Evolutionary conservation across 2,888 invertebrate genomes (phyloP), one percentile per base, ranked within the genome.

Genomic region (Chaetoderma sp.): DNA sequence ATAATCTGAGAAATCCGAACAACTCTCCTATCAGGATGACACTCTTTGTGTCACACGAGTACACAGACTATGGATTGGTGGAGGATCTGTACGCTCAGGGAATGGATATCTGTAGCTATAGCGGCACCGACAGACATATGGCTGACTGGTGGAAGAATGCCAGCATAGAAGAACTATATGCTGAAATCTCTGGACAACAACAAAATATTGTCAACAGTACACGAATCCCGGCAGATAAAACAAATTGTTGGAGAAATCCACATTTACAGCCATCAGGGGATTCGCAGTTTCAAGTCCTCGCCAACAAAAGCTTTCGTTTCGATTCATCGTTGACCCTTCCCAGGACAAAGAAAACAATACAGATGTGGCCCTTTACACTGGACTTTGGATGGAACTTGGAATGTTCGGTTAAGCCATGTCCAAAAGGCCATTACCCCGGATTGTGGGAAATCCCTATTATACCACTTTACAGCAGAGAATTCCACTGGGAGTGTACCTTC

Each of bases 11-110:
- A 45, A 93, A 93, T 83, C 90, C 90, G 0, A 91, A 93, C 79
- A 89, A 89, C 0, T 91, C 91, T 65, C 88, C 88, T 0, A 89
- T 90, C 94, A 82, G 94, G 93, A 95, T 94, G 64, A 97, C 98
- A 55, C 96, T 98, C 90, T 98, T 96, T 88, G 95, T 98, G 65
- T 96, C 96, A 56, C 97, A 98, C 87, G 96, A 98, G 88, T 98
- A 98, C 96, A 98, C 98, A 63, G 96, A 98, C 89, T 98, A 98
- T 89, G 93, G 94, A 88, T 94, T 95, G 89, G 98, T 98, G 67
- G 96, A 97, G 89, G 95, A 96, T 88, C 90, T 98, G 72, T 96
- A 96, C 88, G 90, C 95, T 74, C 91, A 92, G 83, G 80, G 80
- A 1, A 77, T 78, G 74, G 80, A 80, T 90, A 94, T 98, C 88